Evolutionary conservation across 1,140 invertebrate genomes (phyloP).

Genomic region (Dolichoris vasculosae): DNA sequence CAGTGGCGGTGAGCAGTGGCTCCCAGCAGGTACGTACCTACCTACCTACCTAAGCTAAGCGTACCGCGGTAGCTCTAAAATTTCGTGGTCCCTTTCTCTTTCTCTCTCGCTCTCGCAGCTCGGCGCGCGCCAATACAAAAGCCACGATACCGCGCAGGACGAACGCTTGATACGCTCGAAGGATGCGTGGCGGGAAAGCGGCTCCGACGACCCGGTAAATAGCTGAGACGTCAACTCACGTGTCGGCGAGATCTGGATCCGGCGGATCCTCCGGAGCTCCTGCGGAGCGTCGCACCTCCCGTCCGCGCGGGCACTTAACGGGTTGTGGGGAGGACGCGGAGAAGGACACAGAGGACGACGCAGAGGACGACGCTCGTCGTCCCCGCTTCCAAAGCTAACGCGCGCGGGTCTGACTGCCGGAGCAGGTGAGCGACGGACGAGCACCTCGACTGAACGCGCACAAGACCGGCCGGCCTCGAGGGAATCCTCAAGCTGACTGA

Average conservation of each 20-base stretch:
- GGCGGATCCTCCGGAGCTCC: neutral
- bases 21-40: neutral
- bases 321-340: neutral
- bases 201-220: neutral
- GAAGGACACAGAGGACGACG: slow-evolving; percentile 6
- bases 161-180: neutral
- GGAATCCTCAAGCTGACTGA: slow-evolving; percentile 44
- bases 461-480: slow-evolving; percentile 22
- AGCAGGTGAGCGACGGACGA: neutral
- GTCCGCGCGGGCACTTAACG: slow-evolving; percentile 11
- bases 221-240: slow-evolving; percentile 4
- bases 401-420: neutral
- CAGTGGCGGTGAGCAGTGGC: too few species aligned
- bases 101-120: neutral
- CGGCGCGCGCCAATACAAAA: too few species aligned
- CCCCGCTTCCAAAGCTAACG: neutral
- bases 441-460: neutral
- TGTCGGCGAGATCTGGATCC: neutral
- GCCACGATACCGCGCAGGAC: too few species aligned
- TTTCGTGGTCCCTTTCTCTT: neutral
- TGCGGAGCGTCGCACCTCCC: neutral
- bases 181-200: neutral
- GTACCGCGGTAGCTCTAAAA: too few species aligned
- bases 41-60: too few species aligned
- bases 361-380: neutral